A percentile compares a stretch with the other conserved stretches of the same genome.
Conservation (phyloP, 2,797 vertebrate genomes). For the Apodemus agrarius region DNA sequence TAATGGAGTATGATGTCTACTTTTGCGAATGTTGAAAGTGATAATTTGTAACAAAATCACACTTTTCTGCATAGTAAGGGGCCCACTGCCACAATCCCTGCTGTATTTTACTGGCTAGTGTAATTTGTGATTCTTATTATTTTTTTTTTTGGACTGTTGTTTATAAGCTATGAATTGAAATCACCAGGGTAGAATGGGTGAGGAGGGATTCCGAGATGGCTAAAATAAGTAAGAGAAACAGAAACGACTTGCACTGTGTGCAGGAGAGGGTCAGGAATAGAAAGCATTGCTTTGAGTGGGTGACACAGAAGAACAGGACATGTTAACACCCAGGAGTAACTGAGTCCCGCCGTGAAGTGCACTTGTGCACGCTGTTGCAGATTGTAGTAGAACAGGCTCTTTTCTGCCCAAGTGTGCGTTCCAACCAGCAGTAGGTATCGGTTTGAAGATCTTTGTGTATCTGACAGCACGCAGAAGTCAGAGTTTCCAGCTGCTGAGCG, state of each 20-base stretch:
- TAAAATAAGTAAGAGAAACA: conserved; percentile 54
- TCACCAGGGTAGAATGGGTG: neutral
- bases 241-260: conserved; percentile 31
- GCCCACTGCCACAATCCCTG: neutral
- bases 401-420: conserved; percentile 67
- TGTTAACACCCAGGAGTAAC: conserved; percentile 67
- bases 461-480: neutral
- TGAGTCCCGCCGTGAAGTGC: conserved; percentile 41
- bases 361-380: conserved; percentile 61
- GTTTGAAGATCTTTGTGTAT: conserved; percentile 42
- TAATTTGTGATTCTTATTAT: neutral
- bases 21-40: conserved; percentile 68
- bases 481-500: conserved; percentile 29
- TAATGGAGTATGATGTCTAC: conserved; percentile 58
- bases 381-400: conserved; percentile 52
- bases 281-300: conserved; percentile 73
- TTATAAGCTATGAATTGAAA: neutral
- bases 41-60: conserved; percentile 47
- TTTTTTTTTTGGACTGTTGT: neutral
- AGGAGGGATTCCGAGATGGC: conserved; percentile 43
- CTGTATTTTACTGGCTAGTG: neutral
- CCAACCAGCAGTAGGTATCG: conserved; percentile 56
- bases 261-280: conserved; percentile 73
- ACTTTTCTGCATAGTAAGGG: neutral
- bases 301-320: conserved; percentile 64